Evolutionary conservation across 1,140 invertebrate species (phyloP).

Genomic region (Drosophila obscura): DNA sequence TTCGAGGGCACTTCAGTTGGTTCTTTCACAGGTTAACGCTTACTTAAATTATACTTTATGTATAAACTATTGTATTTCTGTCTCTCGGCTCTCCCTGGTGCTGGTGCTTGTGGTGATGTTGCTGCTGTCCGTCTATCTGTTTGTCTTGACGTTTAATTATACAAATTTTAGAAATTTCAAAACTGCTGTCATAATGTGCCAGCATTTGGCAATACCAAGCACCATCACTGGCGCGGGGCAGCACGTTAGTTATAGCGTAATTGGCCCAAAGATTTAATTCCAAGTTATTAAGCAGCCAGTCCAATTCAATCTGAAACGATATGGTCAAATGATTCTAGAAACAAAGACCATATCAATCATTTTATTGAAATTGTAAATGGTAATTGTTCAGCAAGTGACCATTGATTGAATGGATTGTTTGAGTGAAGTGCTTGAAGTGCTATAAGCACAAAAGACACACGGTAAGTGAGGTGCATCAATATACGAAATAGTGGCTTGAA

Average conservation of each 20-base stretch:
- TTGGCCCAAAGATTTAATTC: constrained; percentile 52
- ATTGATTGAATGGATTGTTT: too few species aligned
- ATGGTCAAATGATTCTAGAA: background rate
- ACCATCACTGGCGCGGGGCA: constrained; percentile 30
- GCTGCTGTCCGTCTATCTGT: background rate
- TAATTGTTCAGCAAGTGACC: too few species aligned
- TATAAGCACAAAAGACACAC: too few species aligned
- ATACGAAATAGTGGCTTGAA: too few species aligned
- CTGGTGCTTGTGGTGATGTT: background rate
- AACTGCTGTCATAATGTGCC: constrained; percentile 61
- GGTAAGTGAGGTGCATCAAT: too few species aligned
- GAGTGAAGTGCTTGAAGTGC: too few species aligned
- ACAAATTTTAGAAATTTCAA: constrained; percentile 57
- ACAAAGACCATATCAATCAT: background rate
- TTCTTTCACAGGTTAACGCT: constrained; percentile 61
- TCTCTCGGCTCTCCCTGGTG: constrained; percentile 1
- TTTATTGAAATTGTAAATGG: background rate
- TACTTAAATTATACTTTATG: constrained; percentile 32
- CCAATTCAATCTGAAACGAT: constrained; percentile 6
- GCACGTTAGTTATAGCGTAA: constrained; percentile 67
- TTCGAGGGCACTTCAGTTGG: constrained; percentile 51
- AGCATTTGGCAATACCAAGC: constrained; percentile 45
- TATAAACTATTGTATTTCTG: constrained; percentile 7
- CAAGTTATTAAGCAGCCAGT: constrained; percentile 38
- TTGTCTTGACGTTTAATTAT: constrained; percentile 48